These are phyloP conservation scores for Antechinus flavipes DNA, from an alignment of 2,113 vertebrate species.

Conservation along the genomic window DNA sequence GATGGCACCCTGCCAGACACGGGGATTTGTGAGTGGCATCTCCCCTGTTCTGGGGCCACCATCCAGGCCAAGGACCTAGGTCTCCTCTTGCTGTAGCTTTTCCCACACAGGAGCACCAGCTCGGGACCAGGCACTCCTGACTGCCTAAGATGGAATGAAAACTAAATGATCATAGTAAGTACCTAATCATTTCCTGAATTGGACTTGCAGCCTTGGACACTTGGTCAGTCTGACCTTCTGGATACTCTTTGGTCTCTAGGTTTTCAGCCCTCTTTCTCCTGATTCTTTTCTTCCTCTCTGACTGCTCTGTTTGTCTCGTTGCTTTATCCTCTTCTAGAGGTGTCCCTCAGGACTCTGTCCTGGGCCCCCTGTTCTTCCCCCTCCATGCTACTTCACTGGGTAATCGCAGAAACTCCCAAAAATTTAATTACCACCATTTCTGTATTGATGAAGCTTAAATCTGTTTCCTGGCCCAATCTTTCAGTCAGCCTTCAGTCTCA, in stretches of 20 bases:
- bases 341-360: not conserved
- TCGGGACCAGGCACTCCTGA: not conserved
- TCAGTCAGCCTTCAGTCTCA: no score
- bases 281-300: no score
- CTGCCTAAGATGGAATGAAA: no score
- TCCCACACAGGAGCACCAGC: not conserved
- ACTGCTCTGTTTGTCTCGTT: no score
- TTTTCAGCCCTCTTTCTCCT: no score
- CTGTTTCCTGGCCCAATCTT: no score
- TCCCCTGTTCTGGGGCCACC: not conserved
- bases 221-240: no score
- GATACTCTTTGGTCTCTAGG: no score
- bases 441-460: not conserved
- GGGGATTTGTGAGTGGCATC: not conserved
- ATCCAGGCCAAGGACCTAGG: not conserved
- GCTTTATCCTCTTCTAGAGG: not conserved
- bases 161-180: no score
- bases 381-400: not conserved
- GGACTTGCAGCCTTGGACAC: no score
- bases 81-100: not conserved
- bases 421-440: not conserved
- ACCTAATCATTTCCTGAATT: not conserved
- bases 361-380: not conserved
- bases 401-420: not conserved
- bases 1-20: not conserved